Evolutionary conservation across 2,113 vertebrate species (phyloP).

Genomic region (Syngnathus scovelli): DNA sequence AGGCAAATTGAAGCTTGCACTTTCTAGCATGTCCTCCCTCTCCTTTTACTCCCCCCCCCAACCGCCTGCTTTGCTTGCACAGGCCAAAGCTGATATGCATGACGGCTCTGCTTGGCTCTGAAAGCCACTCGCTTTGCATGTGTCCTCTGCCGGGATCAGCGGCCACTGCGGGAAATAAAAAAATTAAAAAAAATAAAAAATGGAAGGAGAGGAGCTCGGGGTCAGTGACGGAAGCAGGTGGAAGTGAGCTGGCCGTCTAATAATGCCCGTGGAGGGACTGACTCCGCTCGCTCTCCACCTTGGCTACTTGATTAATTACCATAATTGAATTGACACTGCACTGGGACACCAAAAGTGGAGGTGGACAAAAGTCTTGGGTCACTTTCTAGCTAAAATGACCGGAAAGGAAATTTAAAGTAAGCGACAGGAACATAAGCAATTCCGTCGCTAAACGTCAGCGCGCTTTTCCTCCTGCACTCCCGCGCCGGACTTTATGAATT

Average conservation of each 20-base stretch:
- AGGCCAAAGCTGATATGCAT: conserved; percentile 54
- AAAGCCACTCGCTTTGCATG: conserved; percentile 64
- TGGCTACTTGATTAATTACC: conserved; percentile 52
- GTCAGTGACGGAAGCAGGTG: conserved; percentile 59
- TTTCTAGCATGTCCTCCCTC: conserved; percentile 31
- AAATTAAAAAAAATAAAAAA: background rate
- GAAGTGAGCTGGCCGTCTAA: conserved; percentile 54
- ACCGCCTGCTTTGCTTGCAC: conserved; percentile 49
- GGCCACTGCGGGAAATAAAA: background rate
- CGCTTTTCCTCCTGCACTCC: conserved; percentile 8
- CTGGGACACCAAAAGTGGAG: conserved; percentile 35
- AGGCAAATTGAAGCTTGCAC: conserved; percentile 60
- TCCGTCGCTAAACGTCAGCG: conserved; percentile 16
- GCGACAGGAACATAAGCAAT: background rate
- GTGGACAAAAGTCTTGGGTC: too few relatives aligned
- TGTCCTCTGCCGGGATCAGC: conserved; percentile 64
- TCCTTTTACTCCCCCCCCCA: background rate
- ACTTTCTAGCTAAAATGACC: too few relatives aligned
- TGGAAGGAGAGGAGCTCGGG: conserved; percentile 10
- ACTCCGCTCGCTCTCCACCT: conserved; percentile 19
- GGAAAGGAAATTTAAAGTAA: background rate
- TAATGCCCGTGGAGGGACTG: conserved; percentile 45
- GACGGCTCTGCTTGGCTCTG: conserved; percentile 45
- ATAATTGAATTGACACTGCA: conserved; percentile 61
- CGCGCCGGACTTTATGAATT: conserved; percentile 63